Base-by-base conservation (phyloP, 2,888 invertebrate genomes). In the Synergus gifuensis region DNA sequence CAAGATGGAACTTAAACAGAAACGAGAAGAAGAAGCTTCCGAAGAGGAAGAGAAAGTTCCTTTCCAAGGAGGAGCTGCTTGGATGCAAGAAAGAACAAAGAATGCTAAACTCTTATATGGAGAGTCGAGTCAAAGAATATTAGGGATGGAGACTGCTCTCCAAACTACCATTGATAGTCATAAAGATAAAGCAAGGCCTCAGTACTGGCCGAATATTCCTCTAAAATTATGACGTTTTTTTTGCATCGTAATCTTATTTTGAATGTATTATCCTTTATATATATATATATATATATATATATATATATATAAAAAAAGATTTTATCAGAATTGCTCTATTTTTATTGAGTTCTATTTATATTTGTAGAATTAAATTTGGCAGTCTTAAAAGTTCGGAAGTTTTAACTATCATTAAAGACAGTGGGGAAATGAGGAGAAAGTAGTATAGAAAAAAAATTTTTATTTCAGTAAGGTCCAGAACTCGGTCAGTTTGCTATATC, bases 131-230 rank as follows among this genome's bases (percentile, higher is more conserved):
- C 93, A 95, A 36, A 94, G 93, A 89, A 95, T 97, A 86, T 94
- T 94, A 83, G 96, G 96, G 0, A 94, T 96, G 94, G 97, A 97
- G 93, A 95, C 95, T 82, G 94, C 95, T 0, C 89, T 96, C 82
- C 94, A 95, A 83, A 93, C 96, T 78, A 94, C 94, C 64, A 95
- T 94, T 91, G 95, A 96, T 81, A 92, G 94, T 82, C 93, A 94
- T 83, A 92, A 93, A 87, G 95, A 96, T 87, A 93, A 92, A 81
- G 90, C 93, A 4, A 94, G 95, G 84, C 95, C 96, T 7, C 92
- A 93, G 67, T 93, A 94, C 83, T 97, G 97, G 97, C 97, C 97
- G 0, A 95, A 94, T 86, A 94, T 96, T 90, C 95, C 96, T 7
- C 92, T 96, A 7, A 94, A 94, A 79, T 81, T 83, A 18, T 44